Percentiles rank a stretch among this genome's conserved stretches.
Conservation (phyloP, 2,888 invertebrate species). For the Tigriopus californicus region DNA sequence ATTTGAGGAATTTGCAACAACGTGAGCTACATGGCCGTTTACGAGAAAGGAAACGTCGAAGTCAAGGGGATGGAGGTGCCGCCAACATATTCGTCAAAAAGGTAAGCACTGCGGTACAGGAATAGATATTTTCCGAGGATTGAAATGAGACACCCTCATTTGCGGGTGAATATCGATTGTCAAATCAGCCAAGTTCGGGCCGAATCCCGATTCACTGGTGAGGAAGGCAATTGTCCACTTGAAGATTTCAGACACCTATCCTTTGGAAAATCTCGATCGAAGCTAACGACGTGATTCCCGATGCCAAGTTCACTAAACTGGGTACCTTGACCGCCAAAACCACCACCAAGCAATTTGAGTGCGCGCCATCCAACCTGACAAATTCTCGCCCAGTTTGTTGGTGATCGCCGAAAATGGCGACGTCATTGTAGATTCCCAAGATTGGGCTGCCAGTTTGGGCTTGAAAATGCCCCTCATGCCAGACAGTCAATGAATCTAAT, state of each 20-base stretch:
- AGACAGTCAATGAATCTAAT: neutral
- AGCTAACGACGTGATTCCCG: slow-evolving; percentile 17
- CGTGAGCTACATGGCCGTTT: slow-evolving; percentile 9
- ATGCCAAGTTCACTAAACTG: slow-evolving; percentile 14
- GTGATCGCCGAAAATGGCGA: slow-evolving; percentile 14
- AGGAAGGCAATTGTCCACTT: slow-evolving; percentile 10
- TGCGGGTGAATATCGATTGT: neutral
- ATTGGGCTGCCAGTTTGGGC: slow-evolving; percentile 16
- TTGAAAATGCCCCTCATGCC: neutral
- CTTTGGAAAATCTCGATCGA: slow-evolving; percentile 17
- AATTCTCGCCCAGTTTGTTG: slow-evolving; percentile 10
- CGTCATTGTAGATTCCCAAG: slow-evolving; percentile 14
- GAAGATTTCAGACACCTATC: slow-evolving; percentile 7
- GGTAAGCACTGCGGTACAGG: neutral
- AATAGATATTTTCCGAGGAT: neutral
- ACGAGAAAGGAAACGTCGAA: slow-evolving; percentile 10
- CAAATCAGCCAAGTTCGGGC: slow-evolving; percentile 8
- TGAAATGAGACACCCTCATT: neutral
- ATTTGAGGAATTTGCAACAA: slow-evolving; percentile 14
- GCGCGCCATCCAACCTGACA: slow-evolving; percentile 13
- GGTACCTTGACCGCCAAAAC: slow-evolving; percentile 2
- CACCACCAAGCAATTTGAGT: neutral
- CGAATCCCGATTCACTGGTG: slow-evolving; percentile 11
- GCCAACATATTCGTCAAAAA: slow-evolving; percentile 14
- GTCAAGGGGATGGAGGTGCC: slow-evolving; percentile 12